Evolutionary conservation across 2,113 vertebrate species (phyloP).

Genomic region (Tor tambroides): DNA sequence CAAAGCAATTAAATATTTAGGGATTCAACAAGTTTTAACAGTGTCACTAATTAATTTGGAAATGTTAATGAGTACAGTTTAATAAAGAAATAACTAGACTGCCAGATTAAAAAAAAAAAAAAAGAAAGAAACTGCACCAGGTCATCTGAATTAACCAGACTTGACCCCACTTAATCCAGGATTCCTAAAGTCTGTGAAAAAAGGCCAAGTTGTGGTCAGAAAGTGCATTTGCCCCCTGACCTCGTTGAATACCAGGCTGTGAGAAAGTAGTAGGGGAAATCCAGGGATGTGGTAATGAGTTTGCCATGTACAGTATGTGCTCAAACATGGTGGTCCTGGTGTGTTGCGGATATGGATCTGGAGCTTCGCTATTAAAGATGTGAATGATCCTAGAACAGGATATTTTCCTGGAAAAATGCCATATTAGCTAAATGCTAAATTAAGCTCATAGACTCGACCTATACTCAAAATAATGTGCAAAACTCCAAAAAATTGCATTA

Average conservation of each 20-base stretch:
- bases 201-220: slow-evolving; percentile 52
- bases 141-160: slow-evolving; percentile 73
- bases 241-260: slow-evolving; percentile 41
- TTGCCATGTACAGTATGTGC: slow-evolving; percentile 3
- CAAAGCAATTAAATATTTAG: background rate
- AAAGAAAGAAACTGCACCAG: slow-evolving; percentile 62
- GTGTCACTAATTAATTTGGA: background rate
- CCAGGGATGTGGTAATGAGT: slow-evolving; percentile 32
- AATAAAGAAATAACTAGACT: background rate
- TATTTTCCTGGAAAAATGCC: background rate
- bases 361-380: background rate
- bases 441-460: background rate
- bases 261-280: slow-evolving; percentile 3
- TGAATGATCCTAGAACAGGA: background rate
- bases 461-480: background rate
- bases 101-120: background rate
- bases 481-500: background rate
- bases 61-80: background rate
- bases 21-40: background rate
- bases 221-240: slow-evolving; percentile 16
- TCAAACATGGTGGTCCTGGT: background rate
- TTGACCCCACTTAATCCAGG: slow-evolving; percentile 73
- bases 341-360: background rate
- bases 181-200: slow-evolving; percentile 72
- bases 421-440: background rate